Evolutionary conservation across 53 echinoderm and acorn worm species (phyloP), one percentile per base, ranked within the genome.

Genomic region (Echinarachnius parma): DNA sequence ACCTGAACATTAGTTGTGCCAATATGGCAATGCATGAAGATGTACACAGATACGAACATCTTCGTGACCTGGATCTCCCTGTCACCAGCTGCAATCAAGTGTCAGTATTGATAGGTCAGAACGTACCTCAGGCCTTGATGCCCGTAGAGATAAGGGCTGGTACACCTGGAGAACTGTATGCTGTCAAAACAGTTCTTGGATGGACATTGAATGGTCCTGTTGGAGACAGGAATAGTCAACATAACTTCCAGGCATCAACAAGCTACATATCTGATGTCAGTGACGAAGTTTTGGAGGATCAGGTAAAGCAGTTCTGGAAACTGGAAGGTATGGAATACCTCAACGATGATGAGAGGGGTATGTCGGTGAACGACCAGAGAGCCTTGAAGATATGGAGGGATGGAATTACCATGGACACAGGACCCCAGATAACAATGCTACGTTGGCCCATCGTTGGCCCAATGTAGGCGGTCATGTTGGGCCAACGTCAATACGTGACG

Each of bases 181-280:
- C 77, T 7, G 56, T 67, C 2, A 46, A 64, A 11, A 87, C 82
- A 2, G 33, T 37, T 1, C 44, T 87, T 34, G 82, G 78, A 1
- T 87, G 87, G 87, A 42, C 81, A 29, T 20, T 87, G 31, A 82
- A 82, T 55, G 82, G 87, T n/a, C 87, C 87, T 5, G 10, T 81
- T 21, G 77, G 50, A 9, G 5, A 44, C 28, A 50, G 18, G 20
- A 19, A 50, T 13, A 13, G 7, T 39, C 39, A 39, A 39, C 7
- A 39, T 39, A 39, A 39, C 34, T 11, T 29, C 18, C 31, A 21
- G n/a, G 61, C 34, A 32, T 60, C 61, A 5, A 19, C 61, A 18
- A 64, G 27, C 46, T 67, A 48, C 31, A 49, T 67, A 31, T 48
- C 31, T 2, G 20, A 49, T 67, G 24, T 47, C 18, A 3, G 29